Conservation (phyloP, 2,797 vertebrate species). For the Anisognathus igniventris region DNA sequence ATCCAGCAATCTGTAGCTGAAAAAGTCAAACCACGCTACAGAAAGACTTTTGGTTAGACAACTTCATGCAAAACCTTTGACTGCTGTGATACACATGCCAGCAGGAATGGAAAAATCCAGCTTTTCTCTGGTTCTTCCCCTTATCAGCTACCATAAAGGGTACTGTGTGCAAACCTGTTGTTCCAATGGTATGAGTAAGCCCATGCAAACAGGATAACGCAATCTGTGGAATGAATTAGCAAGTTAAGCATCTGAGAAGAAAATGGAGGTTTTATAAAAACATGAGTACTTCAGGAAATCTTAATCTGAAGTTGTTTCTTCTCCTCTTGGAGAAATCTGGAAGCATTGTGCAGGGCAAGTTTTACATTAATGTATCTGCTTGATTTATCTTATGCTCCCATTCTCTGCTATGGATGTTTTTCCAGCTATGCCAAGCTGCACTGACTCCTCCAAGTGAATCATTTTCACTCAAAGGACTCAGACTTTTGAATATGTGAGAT, state of each 20-base stretch:
- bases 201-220: not conserved
- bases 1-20: not conserved
- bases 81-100: not conserved
- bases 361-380: not conserved
- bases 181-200: not conserved
- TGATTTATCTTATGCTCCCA: not conserved
- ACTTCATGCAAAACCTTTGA: not conserved
- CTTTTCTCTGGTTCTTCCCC: not conserved
- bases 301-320: not conserved
- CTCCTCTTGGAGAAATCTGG: not conserved
- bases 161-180: not conserved
- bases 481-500: not conserved
- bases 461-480: not conserved
- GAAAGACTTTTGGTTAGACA: not conserved
- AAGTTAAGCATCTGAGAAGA: not conserved
- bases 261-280: not conserved
- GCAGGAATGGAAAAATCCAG: not conserved
- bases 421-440: not conserved
- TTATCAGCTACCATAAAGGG: not conserved
- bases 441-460: not conserved
- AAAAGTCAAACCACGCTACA: not conserved
- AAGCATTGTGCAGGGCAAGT: not conserved
- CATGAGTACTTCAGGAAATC: not conserved
- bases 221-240: not conserved
- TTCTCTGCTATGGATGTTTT: not conserved